phyloP scores from a whole-genome alignment of 2,797 vertebrate genomes.

The Myiotriccus ornatus region DNA sequence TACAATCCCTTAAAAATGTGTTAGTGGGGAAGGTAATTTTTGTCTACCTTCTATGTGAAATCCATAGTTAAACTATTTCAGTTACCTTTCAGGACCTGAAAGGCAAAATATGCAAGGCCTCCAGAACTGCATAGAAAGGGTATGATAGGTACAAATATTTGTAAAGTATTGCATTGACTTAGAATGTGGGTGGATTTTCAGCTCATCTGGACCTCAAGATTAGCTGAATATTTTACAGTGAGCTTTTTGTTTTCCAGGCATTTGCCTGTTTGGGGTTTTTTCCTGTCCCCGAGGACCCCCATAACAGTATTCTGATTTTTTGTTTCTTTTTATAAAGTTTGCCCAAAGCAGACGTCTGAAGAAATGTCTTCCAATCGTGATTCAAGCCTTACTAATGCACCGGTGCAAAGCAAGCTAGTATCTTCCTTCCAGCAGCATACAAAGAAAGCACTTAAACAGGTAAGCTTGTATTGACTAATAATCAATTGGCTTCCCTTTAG shows the following conservation, averaged over 20 bases:
- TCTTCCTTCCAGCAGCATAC: slow-evolving; percentile 87
- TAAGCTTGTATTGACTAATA: slow-evolving; percentile 59
- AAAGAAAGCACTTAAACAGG: slow-evolving; percentile 88
- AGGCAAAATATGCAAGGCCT: neutral
- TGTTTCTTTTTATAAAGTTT: slow-evolving; percentile 72
- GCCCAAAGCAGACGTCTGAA: slow-evolving; percentile 79
- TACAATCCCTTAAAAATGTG: neutral
- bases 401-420: slow-evolving; percentile 82
- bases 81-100: neutral
- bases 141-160: neutral
- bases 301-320: slow-evolving; percentile 6
- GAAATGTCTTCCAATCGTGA: slow-evolving; percentile 80
- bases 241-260: neutral
- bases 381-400: slow-evolving; percentile 75
- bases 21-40: neutral
- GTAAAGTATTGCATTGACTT: neutral
- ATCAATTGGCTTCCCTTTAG: neutral
- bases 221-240: neutral
- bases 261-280: neutral
- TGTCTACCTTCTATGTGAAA: neutral
- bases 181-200: neutral
- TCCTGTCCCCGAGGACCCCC: neutral
- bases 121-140: neutral
- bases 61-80: neutral
- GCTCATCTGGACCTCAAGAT: neutral